phyloP scores from a whole-genome alignment of 1,140 invertebrate genomes.

The Pseudomyrmex flavicornis region DNA sequence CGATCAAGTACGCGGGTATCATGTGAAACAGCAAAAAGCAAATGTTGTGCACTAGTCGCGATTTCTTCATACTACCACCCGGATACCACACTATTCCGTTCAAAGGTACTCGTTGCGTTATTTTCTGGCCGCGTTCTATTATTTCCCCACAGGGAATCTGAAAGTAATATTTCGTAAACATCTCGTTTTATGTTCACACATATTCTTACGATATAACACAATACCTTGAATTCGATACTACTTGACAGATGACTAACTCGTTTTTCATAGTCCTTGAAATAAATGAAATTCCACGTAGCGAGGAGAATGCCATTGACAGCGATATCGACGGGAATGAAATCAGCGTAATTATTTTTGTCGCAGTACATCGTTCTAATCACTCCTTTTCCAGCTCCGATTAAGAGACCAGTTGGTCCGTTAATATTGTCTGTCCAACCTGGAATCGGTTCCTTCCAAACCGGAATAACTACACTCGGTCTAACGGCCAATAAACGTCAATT shows the following conservation, averaged over 20 bases:
- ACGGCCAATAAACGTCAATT: not conserved
- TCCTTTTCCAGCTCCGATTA: constrained; percentile 93
- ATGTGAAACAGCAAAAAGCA: constrained; percentile 93
- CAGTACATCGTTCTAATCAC: constrained; percentile 94
- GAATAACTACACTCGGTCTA: constrained; percentile 88
- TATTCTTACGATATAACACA: too few relatives aligned
- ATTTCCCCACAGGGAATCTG: constrained; percentile 93
- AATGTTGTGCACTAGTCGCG: constrained; percentile 90
- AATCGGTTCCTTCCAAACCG: constrained; percentile 91
- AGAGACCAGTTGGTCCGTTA: constrained; percentile 93
- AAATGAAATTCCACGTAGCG: constrained; percentile 87
- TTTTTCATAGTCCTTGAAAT: constrained; percentile 79
- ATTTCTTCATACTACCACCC: constrained; percentile 94
- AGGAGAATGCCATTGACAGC: constrained; percentile 89
- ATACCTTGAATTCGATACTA: constrained; percentile 91
- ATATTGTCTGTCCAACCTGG: constrained; percentile 98
- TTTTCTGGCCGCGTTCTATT: constrained; percentile 92
- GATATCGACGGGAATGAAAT: constrained; percentile 95
- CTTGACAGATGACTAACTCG: constrained; percentile 90
- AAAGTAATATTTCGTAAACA: constrained; percentile 68
- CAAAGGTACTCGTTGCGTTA: constrained; percentile 90
- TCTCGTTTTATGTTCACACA: not conserved
- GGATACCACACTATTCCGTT: constrained; percentile 95
- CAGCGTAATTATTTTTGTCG: constrained; percentile 90
- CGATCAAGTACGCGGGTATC: constrained; percentile 93